These are phyloP conservation scores for Indri indri DNA, from an alignment of 2,113 vertebrate species.

Conservation along the genomic window DNA sequence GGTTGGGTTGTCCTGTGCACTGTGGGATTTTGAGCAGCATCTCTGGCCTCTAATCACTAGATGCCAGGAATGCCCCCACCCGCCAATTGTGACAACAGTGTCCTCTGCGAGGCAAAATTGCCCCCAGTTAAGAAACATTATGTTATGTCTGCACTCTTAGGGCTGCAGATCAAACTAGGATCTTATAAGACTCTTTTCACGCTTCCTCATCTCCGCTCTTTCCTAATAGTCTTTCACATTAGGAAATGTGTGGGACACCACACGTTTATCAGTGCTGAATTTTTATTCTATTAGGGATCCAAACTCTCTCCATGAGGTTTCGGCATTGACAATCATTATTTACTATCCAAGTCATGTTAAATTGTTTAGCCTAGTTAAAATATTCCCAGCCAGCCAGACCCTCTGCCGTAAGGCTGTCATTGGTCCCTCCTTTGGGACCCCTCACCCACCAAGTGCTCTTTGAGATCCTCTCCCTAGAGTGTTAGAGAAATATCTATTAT, in stretches of 20 bases:
- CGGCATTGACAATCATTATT: background rate
- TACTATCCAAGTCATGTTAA: background rate
- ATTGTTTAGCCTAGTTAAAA: background rate
- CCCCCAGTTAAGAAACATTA: fast-evolving
- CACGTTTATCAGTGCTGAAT: background rate
- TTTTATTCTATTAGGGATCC: background rate
- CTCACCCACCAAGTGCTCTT: background rate
- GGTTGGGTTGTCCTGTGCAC: background rate
- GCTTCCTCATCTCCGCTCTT: background rate
- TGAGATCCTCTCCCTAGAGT: background rate
- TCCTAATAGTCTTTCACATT: background rate
- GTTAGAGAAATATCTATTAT: background rate
- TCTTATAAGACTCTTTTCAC: too few species aligned
- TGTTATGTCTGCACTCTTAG: fast-evolving
- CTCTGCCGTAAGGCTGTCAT: background rate
- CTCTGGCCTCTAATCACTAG: background rate
- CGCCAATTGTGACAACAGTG: background rate
- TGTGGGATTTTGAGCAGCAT: background rate
- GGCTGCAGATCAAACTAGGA: background rate
- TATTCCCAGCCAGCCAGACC: background rate
- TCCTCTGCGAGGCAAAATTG: too few species aligned
- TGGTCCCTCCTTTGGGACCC: too few species aligned
- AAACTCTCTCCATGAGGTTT: background rate
- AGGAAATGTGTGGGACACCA: background rate
- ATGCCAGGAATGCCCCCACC: background rate